Conservation (phyloP, 2,888 invertebrate species). For the Drosophila maculinotata region DNA sequence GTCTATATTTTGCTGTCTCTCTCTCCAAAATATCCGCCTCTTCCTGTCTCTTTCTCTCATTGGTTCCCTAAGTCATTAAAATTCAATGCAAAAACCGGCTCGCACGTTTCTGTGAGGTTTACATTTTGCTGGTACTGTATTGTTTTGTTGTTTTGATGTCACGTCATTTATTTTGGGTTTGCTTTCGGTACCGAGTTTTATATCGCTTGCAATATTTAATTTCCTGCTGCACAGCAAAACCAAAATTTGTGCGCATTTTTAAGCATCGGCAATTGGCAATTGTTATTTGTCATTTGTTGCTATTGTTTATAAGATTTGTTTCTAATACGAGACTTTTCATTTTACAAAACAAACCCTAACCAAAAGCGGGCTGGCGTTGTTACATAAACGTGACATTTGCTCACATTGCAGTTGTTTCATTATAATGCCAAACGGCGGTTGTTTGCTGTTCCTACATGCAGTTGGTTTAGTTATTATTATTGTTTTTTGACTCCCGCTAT, state of each 20-base stretch:
- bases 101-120: slow-evolving; percentile 62
- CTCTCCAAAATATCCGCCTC: slow-evolving; percentile 1
- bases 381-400: slow-evolving; percentile 73
- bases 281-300: slow-evolving; percentile 27
- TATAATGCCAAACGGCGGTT: slow-evolving; percentile 19
- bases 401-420: slow-evolving; percentile 39
- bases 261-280: slow-evolving; percentile 41
- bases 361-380: slow-evolving; percentile 32
- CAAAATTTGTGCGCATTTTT: slow-evolving; percentile 47
- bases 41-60: neutral
- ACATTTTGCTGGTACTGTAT: slow-evolving; percentile 57
- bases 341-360: slow-evolving; percentile 19
- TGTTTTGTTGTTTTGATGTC: slow-evolving; percentile 53
- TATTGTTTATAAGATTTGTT: slow-evolving; percentile 39
- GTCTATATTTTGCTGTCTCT: neutral
- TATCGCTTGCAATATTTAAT: slow-evolving; percentile 53
- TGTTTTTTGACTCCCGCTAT: slow-evolving; percentile 22
- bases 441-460: slow-evolving; percentile 11
- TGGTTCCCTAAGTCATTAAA: slow-evolving; percentile 35
- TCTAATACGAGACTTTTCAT: slow-evolving; percentile 39
- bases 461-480: slow-evolving; percentile 29
- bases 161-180: slow-evolving; percentile 52
- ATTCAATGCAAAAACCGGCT: slow-evolving; percentile 59
- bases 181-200: slow-evolving; percentile 34
- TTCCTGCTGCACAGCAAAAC: slow-evolving; percentile 50